These are phyloP conservation scores for Dipodomys ordii DNA, from an alignment of 2,113 vertebrate species.

Conservation along the genomic window DNA sequence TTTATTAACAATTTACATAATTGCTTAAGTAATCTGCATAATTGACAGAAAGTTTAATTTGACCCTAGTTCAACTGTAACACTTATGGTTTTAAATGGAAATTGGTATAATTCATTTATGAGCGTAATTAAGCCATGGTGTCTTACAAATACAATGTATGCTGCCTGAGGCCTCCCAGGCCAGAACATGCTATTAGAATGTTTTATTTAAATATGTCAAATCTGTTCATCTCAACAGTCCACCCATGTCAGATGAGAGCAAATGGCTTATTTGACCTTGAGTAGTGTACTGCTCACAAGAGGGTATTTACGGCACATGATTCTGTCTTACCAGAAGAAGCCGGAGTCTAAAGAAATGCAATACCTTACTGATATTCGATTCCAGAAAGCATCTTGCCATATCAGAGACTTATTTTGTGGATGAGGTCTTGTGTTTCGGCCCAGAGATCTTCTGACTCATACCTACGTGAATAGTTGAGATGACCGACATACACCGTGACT, in stretches of 20 bases:
- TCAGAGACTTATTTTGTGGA: too few species aligned
- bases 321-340: conserved; percentile 62
- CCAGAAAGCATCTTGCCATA: not conserved
- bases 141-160: conserved; percentile 91
- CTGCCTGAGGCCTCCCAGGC: conserved; percentile 89
- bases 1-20: conserved; percentile 92
- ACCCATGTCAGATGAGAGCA: conserved; percentile 85
- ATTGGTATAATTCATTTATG: conserved; percentile 94
- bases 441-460: too few species aligned
- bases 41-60: conserved; percentile 92
- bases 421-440: too few species aligned
- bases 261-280: conserved; percentile 88
- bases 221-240: conserved; percentile 85
- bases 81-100: conserved; percentile 93
- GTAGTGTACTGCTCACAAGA: conserved; percentile 78
- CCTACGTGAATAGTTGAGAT: too few species aligned
- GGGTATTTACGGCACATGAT: conserved; percentile 62
- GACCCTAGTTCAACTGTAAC: conserved; percentile 90
- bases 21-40: conserved; percentile 90
- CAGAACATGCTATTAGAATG: conserved; percentile 89
- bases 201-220: conserved; percentile 91
- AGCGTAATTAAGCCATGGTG: conserved; percentile 92
- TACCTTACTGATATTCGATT: not conserved
- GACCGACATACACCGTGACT: too few species aligned
- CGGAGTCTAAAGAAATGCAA: conserved; percentile 39